Percentiles rank a stretch among this genome's conserved stretches.
Conservation (phyloP, 2,888 invertebrate species). For the Quadroppia sp. region DNA sequence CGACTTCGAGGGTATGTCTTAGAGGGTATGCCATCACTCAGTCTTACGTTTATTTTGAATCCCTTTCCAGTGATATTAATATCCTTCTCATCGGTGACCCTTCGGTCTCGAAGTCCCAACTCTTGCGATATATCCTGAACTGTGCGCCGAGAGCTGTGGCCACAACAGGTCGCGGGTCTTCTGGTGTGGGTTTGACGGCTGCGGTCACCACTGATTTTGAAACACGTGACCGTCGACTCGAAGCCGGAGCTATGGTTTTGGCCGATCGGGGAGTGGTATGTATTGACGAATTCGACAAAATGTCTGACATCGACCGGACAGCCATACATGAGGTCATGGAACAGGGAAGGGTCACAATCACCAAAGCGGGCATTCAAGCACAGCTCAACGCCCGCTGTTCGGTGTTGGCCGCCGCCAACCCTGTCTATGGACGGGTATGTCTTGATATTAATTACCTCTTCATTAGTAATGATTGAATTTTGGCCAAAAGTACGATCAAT, state of each 20-base stretch:
- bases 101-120: conserved; percentile 97
- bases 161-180: conserved; percentile 92
- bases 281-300: conserved; percentile 99
- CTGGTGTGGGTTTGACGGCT: conserved; percentile 97
- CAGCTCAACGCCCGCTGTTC: conserved; percentile 94
- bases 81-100: conserved; percentile 99
- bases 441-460: too few species aligned
- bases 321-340: conserved; percentile 99
- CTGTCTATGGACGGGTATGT: conserved; percentile 96
- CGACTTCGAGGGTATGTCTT: too few species aligned
- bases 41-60: too few species aligned
- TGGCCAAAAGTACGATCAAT: conserved; percentile 92
- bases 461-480: too few species aligned
- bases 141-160: conserved; percentile 65
- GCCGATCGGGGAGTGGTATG: conserved; percentile 93
- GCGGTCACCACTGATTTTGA: conserved; percentile 96
- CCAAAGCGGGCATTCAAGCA: conserved; percentile 99
- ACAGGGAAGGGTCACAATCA: conserved; percentile 98
- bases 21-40: too few species aligned
- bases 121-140: conserved; percentile 78
- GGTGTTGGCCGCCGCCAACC: conserved; percentile 97
- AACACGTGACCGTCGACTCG: conserved; percentile 94
- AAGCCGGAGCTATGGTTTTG: conserved; percentile 92
- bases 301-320: conserved; percentile 91
- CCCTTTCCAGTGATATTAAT: conserved; percentile 96